Percentiles rank a stretch among this genome's conserved stretches.
Evolutionary conservation across 2,113 vertebrate genomes (phyloP).

Genomic region (crab-eating macaque (Macaca fascicularis)): DNA sequence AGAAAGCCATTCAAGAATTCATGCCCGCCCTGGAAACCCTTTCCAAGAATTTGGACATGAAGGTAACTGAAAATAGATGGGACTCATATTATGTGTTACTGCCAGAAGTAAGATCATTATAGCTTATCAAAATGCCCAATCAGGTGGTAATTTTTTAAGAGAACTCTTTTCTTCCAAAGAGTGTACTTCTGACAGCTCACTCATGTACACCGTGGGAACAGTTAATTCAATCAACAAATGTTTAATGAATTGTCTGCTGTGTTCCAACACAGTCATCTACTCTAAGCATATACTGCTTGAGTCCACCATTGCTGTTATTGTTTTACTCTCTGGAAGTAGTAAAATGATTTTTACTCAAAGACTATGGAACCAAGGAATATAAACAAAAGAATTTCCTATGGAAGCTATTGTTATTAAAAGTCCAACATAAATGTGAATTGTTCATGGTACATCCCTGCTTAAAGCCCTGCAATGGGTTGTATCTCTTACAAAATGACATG

Average conservation of each 20-base stretch:
- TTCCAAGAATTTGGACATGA: slow-evolving; percentile 84
- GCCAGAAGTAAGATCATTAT: neutral
- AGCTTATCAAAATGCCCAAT: neutral
- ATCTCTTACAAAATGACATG: neutral
- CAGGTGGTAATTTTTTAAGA: neutral
- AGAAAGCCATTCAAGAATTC: slow-evolving; percentile 83
- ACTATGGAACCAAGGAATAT: neutral
- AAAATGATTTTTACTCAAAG: neutral
- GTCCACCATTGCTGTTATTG: neutral
- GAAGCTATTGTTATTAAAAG: neutral
- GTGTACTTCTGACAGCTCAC: slow-evolving; percentile 9
- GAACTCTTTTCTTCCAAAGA: neutral
- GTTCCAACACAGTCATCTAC: neutral
- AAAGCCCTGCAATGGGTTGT: neutral
- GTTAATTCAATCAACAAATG: neutral
- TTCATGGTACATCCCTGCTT: neutral
- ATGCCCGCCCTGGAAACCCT: slow-evolving; percentile 76
- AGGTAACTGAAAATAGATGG: slow-evolving; percentile 82
- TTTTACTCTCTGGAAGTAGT: neutral
- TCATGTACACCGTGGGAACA: neutral
- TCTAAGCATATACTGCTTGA: neutral
- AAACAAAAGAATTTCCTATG: neutral
- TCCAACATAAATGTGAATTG: neutral
- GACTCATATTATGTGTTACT: neutral
- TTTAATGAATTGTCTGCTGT: neutral